Evolutionary conservation across 2,113 vertebrate species (phyloP).

Genomic region (Macquaria australasica): DNA sequence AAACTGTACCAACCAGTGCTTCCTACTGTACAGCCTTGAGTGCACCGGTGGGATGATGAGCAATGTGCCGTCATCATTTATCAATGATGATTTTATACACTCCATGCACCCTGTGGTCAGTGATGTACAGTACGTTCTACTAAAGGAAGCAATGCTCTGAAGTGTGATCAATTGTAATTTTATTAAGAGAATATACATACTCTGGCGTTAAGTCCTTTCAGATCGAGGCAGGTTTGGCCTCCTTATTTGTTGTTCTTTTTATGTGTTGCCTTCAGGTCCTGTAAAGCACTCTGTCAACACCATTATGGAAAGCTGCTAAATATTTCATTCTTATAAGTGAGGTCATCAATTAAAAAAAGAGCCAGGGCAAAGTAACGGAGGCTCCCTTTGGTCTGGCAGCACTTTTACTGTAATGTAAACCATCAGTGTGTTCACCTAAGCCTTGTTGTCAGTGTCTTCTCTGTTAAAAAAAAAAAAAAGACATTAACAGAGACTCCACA

Average conservation of each 20-base stretch:
- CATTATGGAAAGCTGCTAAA: conserved; percentile 5
- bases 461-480: not conserved
- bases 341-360: not conserved
- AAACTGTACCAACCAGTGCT: not conserved
- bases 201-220: not conserved
- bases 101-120: not conserved
- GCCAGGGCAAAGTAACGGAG: not conserved
- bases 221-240: not conserved
- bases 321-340: conserved; percentile 30
- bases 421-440: not conserved
- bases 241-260: not conserved
- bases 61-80: not conserved
- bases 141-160: not conserved
- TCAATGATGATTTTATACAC: not conserved
- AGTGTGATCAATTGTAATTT: not conserved
- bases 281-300: not conserved
- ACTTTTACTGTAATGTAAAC: not conserved
- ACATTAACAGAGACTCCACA: not conserved
- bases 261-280: not conserved
- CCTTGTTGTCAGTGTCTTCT: not conserved
- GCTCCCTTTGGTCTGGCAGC: not conserved
- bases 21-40: no score
- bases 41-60: no score
- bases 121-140: not conserved
- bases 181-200: not conserved